A percentile compares a stretch with the other conserved stretches of the same genome.
Evolutionary conservation across 2,888 invertebrate species (phyloP).

Genomic region (Scelioninae gen. 2): DNA sequence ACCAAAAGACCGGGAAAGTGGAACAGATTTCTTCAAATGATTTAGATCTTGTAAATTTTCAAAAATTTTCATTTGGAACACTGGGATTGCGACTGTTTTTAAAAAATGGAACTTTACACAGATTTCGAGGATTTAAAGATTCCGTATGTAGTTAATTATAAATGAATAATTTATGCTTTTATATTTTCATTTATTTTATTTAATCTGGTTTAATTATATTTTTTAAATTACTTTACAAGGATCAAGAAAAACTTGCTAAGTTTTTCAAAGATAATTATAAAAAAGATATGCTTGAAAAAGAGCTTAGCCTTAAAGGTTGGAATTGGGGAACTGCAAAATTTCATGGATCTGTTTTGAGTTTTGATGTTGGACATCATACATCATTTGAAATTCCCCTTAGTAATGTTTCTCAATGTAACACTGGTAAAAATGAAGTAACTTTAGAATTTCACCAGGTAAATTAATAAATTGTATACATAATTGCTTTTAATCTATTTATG

Average conservation of each 20-base stretch:
- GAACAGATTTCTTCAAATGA: constrained; percentile 91
- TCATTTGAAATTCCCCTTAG: constrained; percentile 97
- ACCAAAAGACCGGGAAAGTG: constrained; percentile 96
- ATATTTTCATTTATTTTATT: neutral
- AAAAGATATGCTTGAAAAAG: constrained; percentile 92
- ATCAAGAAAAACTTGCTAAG: constrained; percentile 93
- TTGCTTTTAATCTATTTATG: no score
- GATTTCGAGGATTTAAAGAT: constrained; percentile 96
- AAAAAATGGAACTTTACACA: constrained; percentile 91
- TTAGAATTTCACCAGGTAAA: constrained; percentile 95
- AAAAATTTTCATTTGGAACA: constrained; percentile 88
- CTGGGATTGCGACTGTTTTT: constrained; percentile 93
- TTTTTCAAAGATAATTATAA: constrained; percentile 90
- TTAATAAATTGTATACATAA: no score
- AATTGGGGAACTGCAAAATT: constrained; percentile 99
- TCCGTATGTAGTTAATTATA: constrained; percentile 81
- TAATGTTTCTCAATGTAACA: constrained; percentile 96
- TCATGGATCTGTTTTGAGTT: constrained; percentile 89
- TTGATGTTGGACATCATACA: constrained; percentile 88
- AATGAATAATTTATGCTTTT: neutral
- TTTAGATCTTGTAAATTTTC: constrained; percentile 93
- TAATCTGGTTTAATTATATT: neutral
- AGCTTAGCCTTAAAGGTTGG: constrained; percentile 97
- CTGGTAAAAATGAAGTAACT: constrained; percentile 98
- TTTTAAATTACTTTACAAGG: constrained; percentile 76